phyloP scores from a whole-genome alignment of 2,888 invertebrate species.

The Zootermopsis nevadensis region DNA sequence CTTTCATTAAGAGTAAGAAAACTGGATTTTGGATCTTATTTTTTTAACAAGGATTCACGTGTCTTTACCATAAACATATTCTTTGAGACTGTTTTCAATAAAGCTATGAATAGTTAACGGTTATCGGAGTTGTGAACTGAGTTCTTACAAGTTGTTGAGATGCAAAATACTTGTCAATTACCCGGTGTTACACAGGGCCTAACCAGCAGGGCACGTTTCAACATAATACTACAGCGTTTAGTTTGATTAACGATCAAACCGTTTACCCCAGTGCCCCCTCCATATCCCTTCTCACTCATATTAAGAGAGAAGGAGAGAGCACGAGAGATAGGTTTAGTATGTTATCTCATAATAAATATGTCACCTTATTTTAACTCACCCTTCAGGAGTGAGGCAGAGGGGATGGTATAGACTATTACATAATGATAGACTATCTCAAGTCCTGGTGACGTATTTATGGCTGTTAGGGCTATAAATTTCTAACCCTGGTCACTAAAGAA shows the following conservation, averaged over 20 bases:
- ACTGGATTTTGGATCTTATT: too few species aligned
- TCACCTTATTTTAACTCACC: conserved; percentile 27
- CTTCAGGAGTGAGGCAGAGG: neutral
- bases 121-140: neutral
- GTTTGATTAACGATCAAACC: conserved; percentile 40
- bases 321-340: neutral
- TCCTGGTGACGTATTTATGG: conserved; percentile 30
- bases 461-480: conserved; percentile 27
- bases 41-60: too few species aligned
- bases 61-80: too few species aligned
- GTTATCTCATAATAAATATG: conserved; percentile 37
- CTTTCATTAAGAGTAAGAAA: too few species aligned
- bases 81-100: neutral
- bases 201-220: neutral
- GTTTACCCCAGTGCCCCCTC: conserved; percentile 14
- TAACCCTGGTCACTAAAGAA: conserved; percentile 35
- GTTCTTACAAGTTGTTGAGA: conserved; percentile 5
- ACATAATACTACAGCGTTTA: conserved; percentile 4
- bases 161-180: conserved; percentile 18
- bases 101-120: neutral
- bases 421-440: conserved; percentile 35
- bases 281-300: neutral
- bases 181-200: neutral
- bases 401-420: conserved; percentile 22
- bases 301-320: neutral